phyloP scores from a whole-genome alignment of 2,888 invertebrate species.

The Callimorpha dominula region DNA sequence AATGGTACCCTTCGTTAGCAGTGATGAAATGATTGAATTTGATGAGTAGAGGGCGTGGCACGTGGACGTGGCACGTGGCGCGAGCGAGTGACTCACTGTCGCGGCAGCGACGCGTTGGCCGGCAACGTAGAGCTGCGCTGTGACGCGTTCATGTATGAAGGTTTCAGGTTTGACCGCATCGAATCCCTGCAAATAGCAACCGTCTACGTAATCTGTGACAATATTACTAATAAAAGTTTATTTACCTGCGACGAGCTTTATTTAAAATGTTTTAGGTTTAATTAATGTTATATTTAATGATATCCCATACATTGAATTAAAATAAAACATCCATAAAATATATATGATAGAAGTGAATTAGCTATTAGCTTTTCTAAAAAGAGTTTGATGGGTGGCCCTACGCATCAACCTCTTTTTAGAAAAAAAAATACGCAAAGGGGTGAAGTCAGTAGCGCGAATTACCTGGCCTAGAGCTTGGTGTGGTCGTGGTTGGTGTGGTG shows the following conservation, averaged over 20 bases:
- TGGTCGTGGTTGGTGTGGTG: constrained; percentile 85
- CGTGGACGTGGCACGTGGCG: not conserved
- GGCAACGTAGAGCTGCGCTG: constrained; percentile 96
- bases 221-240: no score
- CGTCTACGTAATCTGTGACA: not conserved
- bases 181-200: constrained; percentile 88
- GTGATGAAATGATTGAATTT: constrained; percentile 20
- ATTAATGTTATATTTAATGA: constrained; percentile 68
- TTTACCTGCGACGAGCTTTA: not conserved
- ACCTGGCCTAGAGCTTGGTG: constrained; percentile 68
- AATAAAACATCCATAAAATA: no score
- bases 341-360: no score
- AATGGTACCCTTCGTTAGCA: constrained; percentile 34
- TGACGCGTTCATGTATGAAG: constrained; percentile 89
- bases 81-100: constrained; percentile 68
- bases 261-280: not conserved
- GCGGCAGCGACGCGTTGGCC: constrained; percentile 92
- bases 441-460: no score
- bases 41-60: constrained; percentile 24
- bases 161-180: constrained; percentile 91
- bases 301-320: no score
- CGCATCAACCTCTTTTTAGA: no score
- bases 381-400: no score
- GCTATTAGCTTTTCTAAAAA: no score
- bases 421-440: not conserved